Percentiles rank a stretch among this genome's conserved stretches.
These are phyloP conservation scores for Drosophila pallidifrons DNA, from an alignment of 1,140 invertebrate species.

Conservation along the genomic window DNA sequence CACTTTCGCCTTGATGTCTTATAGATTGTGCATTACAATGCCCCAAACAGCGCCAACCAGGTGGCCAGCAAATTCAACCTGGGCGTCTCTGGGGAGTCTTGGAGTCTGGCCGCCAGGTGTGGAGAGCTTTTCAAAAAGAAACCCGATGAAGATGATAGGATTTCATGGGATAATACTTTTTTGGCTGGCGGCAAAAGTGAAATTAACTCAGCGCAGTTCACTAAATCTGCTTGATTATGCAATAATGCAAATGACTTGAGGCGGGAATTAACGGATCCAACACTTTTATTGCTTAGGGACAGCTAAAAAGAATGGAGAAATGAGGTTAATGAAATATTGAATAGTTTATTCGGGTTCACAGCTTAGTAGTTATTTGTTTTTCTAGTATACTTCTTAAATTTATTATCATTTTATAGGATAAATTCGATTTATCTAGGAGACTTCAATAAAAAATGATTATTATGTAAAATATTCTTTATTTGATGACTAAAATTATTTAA, in stretches of 20 bases:
- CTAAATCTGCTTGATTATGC: slow-evolving; percentile 16
- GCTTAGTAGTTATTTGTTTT: too few species aligned
- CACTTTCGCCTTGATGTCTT: slow-evolving; percentile 65
- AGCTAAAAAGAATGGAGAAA: too few species aligned
- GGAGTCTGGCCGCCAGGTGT: slow-evolving; percentile 5
- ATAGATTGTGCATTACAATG: slow-evolving; percentile 48
- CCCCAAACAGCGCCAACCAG: too few species aligned
- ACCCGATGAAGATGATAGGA: slow-evolving; percentile 32
- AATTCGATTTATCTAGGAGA: too few species aligned
- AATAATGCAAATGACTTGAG: background rate
- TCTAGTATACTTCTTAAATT: too few species aligned
- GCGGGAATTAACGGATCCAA: background rate
- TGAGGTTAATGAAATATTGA: too few species aligned
- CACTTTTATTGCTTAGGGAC: background rate
- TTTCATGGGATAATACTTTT: background rate
- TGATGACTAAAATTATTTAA: too few species aligned
- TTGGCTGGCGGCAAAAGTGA: slow-evolving; percentile 17
- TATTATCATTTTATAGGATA: too few species aligned
- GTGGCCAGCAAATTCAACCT: slow-evolving; percentile 18
- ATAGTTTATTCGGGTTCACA: too few species aligned
- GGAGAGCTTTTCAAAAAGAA: background rate
- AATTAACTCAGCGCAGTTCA: slow-evolving; percentile 8
- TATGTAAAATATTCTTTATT: too few species aligned
- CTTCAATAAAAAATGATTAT: too few species aligned
- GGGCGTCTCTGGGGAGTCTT: background rate